A percentile compares a stretch with the other conserved stretches of the same genome.
phyloP scores from a whole-genome alignment of 2,888 invertebrate species.

The Pycnomerus fuliginosus region DNA sequence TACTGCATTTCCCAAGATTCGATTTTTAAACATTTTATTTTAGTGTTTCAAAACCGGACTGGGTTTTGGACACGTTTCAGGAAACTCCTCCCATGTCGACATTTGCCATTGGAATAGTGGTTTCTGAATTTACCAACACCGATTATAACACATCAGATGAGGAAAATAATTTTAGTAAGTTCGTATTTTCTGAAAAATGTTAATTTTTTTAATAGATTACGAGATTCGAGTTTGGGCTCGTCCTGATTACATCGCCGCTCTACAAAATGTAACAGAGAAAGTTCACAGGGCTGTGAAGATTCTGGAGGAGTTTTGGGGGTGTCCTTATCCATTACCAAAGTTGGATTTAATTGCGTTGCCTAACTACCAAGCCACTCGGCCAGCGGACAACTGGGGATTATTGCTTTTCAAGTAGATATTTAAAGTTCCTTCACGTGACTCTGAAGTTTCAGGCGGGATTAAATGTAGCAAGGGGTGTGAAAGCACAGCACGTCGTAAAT shows the following conservation, averaged over 20 bases:
- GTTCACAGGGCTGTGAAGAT: conserved; percentile 59
- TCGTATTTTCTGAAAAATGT: not conserved
- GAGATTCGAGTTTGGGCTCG: conserved; percentile 66
- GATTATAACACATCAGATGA: conserved; percentile 36
- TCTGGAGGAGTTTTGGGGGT: conserved; percentile 64
- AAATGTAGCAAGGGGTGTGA: too few species aligned
- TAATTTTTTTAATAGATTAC: conserved; percentile 37
- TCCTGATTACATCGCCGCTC: conserved; percentile 60
- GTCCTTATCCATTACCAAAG: conserved; percentile 65
- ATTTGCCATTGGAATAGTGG: conserved; percentile 71
- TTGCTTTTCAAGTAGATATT: conserved; percentile 70
- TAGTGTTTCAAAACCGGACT: conserved; percentile 59
- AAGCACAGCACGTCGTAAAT: too few species aligned
- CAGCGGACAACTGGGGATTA: conserved; percentile 79
- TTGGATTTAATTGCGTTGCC: conserved; percentile 75
- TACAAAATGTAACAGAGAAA: conserved; percentile 62
- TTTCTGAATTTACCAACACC: conserved; percentile 60
- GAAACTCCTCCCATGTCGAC: conserved; percentile 75
- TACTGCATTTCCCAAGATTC: too few species aligned
- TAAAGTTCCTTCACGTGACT: conserved; percentile 3
- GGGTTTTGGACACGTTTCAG: conserved; percentile 69
- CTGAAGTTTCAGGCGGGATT: too few species aligned
- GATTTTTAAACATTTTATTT: conserved; percentile 23
- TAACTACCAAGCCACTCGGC: conserved; percentile 67
- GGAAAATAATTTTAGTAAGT: conserved; percentile 19